Evolutionary conservation across 2,888 invertebrate species (phyloP).

Genomic region (Achlya flavicornis): DNA sequence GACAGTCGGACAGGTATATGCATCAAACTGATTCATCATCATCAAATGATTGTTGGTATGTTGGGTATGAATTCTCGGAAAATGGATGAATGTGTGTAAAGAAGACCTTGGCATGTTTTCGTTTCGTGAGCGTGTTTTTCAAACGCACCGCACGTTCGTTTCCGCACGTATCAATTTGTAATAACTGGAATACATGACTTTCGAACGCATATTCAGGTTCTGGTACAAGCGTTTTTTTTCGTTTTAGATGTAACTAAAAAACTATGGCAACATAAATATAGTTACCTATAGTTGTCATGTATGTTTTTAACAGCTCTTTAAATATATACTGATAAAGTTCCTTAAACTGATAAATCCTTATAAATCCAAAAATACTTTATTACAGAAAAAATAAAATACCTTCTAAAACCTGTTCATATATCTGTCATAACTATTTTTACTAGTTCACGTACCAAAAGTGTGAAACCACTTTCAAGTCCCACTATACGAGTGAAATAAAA

Average conservation of each 20-base stretch:
- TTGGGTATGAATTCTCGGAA: not conserved
- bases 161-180: not conserved
- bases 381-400: too few relatives aligned
- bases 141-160: not conserved
- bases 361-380: too few relatives aligned
- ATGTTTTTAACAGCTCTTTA: too few relatives aligned
- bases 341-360: too few relatives aligned
- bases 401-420: too few relatives aligned
- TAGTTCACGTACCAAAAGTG: constrained; percentile 16
- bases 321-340: too few relatives aligned
- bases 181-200: not conserved
- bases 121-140: not conserved
- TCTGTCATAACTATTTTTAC: not conserved
- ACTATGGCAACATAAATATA: too few relatives aligned
- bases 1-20: too few relatives aligned
- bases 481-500: constrained; percentile 3
- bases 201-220: not conserved
- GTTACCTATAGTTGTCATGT: too few relatives aligned
- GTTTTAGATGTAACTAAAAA: too few relatives aligned
- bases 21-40: too few relatives aligned
- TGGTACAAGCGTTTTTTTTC: not conserved
- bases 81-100: not conserved
- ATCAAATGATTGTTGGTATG: not conserved
- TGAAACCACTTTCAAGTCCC: constrained; percentile 7
- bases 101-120: not conserved